Conservation (phyloP, 2,113 vertebrate species). For the Urocolius indicus region DNA sequence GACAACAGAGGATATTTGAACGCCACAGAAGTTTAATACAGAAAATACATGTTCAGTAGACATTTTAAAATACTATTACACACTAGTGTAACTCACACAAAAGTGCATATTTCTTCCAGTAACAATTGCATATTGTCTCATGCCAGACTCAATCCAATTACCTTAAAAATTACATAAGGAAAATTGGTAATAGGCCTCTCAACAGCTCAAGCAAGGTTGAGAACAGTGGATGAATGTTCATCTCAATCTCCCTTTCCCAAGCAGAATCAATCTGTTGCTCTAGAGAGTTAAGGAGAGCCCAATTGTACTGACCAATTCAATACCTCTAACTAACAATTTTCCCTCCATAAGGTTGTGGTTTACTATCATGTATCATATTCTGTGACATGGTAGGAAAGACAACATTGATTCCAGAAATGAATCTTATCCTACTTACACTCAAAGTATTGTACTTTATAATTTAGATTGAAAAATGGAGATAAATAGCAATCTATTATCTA, state of each 20-base stretch:
- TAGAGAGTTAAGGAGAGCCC: not conserved
- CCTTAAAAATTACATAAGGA: not conserved
- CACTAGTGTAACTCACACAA: not conserved
- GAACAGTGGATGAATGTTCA: not conserved
- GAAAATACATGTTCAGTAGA: not conserved
- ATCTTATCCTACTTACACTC: not conserved
- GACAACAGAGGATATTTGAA: not conserved
- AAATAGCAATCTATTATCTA: not conserved
- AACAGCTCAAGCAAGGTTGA: not conserved
- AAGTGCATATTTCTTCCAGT: not conserved
- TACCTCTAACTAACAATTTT: not conserved
- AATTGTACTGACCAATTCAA: not conserved
- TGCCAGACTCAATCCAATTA: not conserved
- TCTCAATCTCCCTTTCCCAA: not conserved
- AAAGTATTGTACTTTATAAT: not conserved
- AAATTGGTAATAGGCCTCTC: not conserved
- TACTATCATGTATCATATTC: not conserved
- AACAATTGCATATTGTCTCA: not conserved
- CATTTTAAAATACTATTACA: not conserved
- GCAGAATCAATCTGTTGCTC: not conserved
- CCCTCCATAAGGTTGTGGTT: not conserved
- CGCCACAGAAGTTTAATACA: not conserved
- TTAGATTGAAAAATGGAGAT: not conserved
- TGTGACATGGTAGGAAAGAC: not conserved
- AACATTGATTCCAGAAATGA: not conserved